Percentiles rank a stretch among this genome's conserved stretches.
phyloP scores from a whole-genome alignment of 2,888 invertebrate species.

The Scaptomyza caliginosa region DNA sequence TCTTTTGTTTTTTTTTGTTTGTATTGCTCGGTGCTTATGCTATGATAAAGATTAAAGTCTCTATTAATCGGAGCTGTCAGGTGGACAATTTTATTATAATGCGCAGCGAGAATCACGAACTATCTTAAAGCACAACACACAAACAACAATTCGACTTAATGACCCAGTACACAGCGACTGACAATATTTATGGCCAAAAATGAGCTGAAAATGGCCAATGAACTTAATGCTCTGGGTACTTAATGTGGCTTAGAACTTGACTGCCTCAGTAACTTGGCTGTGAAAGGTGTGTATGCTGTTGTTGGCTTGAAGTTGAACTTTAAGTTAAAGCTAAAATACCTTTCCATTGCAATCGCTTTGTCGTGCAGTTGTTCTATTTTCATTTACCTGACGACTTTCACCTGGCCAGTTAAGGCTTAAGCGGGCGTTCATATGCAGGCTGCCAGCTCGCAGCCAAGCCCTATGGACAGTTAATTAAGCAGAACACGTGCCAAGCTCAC shows the following conservation, averaged over 20 bases:
- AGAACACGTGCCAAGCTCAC: slow-evolving; percentile 37
- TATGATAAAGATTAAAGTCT: slow-evolving; percentile 63
- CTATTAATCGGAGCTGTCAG: slow-evolving; percentile 75
- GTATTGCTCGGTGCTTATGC: slow-evolving; percentile 57
- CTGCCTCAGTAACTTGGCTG: slow-evolving; percentile 15
- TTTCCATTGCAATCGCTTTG: slow-evolving; percentile 63
- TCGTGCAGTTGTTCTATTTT: slow-evolving; percentile 64
- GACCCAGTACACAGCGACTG: slow-evolving; percentile 48
- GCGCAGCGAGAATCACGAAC: slow-evolving; percentile 45
- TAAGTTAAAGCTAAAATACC: slow-evolving; percentile 17
- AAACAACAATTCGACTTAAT: slow-evolving; percentile 58
- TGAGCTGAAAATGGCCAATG: slow-evolving; percentile 51
- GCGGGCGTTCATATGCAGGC: slow-evolving; percentile 21
- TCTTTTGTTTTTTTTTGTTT: slow-evolving; percentile 48
- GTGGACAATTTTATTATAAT: slow-evolving; percentile 76
- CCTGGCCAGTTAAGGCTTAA: slow-evolving; percentile 27
- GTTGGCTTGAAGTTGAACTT: slow-evolving; percentile 7
- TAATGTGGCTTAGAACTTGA: slow-evolving; percentile 47
- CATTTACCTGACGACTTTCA: slow-evolving; percentile 51
- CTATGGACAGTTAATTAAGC: slow-evolving; percentile 40
- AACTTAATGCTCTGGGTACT: slow-evolving; percentile 38
- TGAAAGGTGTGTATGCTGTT: slow-evolving; percentile 44
- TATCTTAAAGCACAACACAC: slow-evolving; percentile 17
- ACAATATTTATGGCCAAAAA: slow-evolving; percentile 48
- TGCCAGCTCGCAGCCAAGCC: neutral